Evolutionary conservation across 2,113 vertebrate species (phyloP).

Genomic region (Hucho hucho): DNA sequence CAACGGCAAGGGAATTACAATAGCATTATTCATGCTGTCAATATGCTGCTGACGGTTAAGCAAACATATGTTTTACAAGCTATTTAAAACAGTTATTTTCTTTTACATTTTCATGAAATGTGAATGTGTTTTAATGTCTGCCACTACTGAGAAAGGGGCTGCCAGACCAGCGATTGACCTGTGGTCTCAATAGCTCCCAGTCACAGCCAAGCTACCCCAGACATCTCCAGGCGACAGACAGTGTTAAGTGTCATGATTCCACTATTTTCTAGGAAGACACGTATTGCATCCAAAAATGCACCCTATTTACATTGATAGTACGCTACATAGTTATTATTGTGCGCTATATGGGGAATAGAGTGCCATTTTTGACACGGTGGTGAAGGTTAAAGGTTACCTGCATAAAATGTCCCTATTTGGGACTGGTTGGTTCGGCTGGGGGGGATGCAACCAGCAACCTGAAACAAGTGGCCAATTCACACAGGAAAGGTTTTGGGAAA

Average conservation of each 20-base stretch:
- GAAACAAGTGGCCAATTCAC: slow-evolving; percentile 73
- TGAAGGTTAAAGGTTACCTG: slow-evolving; percentile 65
- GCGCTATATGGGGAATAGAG: no score
- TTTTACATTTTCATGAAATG: slow-evolving; percentile 27
- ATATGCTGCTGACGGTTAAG: neutral
- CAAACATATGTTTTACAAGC: slow-evolving; percentile 19
- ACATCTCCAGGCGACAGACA: slow-evolving; percentile 55
- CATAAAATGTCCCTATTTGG: slow-evolving; percentile 70
- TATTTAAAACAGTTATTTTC: slow-evolving; percentile 15
- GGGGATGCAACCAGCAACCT: slow-evolving; percentile 17
- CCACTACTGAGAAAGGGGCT: slow-evolving; percentile 37
- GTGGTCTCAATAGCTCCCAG: slow-evolving; percentile 55
- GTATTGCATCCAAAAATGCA: no score
- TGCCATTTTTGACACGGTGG: neutral
- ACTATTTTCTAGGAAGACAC: slow-evolving; percentile 66
- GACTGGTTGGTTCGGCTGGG: slow-evolving; percentile 43
- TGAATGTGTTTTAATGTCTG: slow-evolving; percentile 32
- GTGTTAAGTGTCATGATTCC: slow-evolving; percentile 68
- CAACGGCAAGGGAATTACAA: neutral
- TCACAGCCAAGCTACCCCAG: slow-evolving; percentile 57
- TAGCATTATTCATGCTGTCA: no score
- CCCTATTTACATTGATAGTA: no score
- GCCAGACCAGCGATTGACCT: slow-evolving; percentile 34
- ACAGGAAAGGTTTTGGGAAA: slow-evolving; percentile 49
- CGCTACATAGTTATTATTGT: no score